phyloP scores from a whole-genome alignment of 2,888 invertebrate species.

The Dorcus parallelipipedus region DNA sequence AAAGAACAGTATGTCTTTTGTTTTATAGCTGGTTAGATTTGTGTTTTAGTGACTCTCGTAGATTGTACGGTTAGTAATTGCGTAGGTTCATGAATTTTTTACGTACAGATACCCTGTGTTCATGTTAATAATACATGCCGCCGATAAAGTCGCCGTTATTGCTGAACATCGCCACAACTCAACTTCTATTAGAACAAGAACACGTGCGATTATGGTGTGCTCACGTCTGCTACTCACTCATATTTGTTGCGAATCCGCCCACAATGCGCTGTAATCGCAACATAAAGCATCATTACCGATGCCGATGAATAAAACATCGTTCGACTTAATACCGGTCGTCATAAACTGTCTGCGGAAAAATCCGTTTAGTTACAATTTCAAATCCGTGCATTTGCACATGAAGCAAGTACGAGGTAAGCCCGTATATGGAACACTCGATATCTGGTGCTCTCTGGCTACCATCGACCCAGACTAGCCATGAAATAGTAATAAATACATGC shows the following conservation, averaged over 20 bases:
- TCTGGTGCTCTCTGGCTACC: slow-evolving; percentile 9
- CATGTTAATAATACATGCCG: too few species aligned
- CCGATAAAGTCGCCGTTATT: too few species aligned
- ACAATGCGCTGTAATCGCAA: slow-evolving; percentile 21
- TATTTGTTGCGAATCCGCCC: slow-evolving; percentile 13
- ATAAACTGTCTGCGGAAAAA: slow-evolving; percentile 37
- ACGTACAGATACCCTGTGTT: too few species aligned
- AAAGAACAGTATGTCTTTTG: too few species aligned
- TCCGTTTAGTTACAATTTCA: slow-evolving; percentile 40
- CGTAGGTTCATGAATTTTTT: too few species aligned
- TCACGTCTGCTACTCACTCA: not conserved
- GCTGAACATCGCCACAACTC: too few species aligned
- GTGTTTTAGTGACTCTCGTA: too few species aligned
- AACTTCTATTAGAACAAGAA: too few species aligned
- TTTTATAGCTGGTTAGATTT: too few species aligned
- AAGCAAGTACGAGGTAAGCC: slow-evolving; percentile 28
- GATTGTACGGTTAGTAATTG: too few species aligned
- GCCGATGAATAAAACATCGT: slow-evolving; percentile 38
- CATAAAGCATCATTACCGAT: slow-evolving; percentile 31
- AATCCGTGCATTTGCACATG: slow-evolving; percentile 40
- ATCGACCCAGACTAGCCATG: slow-evolving; percentile 15
- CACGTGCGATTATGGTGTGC: too few species aligned
- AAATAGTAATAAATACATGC: slow-evolving; percentile 6
- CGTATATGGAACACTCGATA: slow-evolving; percentile 21
- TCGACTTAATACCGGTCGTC: slow-evolving; percentile 31